Evolutionary conservation across 2,113 vertebrate species (phyloP).

Genomic region (Toxostoma redivivum): DNA sequence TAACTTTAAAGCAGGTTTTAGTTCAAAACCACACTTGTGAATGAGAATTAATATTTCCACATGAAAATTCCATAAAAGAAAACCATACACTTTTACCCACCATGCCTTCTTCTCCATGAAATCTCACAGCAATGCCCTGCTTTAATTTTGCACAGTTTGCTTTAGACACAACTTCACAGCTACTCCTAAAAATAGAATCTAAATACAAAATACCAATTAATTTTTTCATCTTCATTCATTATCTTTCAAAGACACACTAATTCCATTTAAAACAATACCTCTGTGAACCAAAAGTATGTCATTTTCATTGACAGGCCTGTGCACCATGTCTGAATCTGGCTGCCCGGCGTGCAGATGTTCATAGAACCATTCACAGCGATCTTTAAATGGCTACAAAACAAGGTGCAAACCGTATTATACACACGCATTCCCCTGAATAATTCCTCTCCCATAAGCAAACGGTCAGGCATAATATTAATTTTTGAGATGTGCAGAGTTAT

Average conservation of each 20-base stretch:
- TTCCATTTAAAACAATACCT: slow-evolving; percentile 75
- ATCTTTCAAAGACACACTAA: not conserved
- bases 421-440: not conserved
- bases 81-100: slow-evolving; percentile 69
- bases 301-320: slow-evolving; percentile 94
- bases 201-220: slow-evolving; percentile 72
- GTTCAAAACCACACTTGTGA: not conserved
- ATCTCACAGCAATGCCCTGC: slow-evolving; percentile 95
- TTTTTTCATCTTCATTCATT: slow-evolving; percentile 23
- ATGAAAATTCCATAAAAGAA: not conserved
- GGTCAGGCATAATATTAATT: not conserved
- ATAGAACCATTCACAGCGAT: slow-evolving; percentile 98
- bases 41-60: not conserved
- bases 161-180: slow-evolving; percentile 98
- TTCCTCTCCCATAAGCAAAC: not conserved
- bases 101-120: slow-evolving; percentile 99
- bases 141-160: slow-evolving; percentile 96
- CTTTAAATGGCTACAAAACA: slow-evolving; percentile 90
- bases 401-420: not conserved
- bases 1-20: not conserved
- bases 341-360: slow-evolving; percentile 92
- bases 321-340: slow-evolving; percentile 95
- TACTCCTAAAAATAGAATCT: slow-evolving; percentile 99
- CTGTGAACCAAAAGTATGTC: slow-evolving; percentile 95
- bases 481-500: not conserved